Evolutionary conservation across 2,797 vertebrate species (phyloP), one percentile per base, ranked within the genome.

Genomic region (Anolis apletophallus): DNA sequence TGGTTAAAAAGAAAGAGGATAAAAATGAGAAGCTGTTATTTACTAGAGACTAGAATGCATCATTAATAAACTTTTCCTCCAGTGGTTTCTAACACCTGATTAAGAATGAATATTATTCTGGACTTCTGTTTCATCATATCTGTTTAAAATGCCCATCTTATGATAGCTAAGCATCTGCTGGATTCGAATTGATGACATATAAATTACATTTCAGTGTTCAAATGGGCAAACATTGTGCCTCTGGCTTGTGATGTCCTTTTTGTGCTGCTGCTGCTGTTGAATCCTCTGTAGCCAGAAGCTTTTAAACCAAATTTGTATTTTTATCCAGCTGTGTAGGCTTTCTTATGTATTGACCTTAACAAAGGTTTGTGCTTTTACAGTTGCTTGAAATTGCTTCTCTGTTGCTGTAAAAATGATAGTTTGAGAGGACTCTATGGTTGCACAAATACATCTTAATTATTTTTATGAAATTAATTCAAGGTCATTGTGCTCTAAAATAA

Each of bases 301-400:
- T 32, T 84, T 68, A 11, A 21, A 68, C 52, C 17, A 68, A 32
- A 46, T 72, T 19, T 69, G 29, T 16, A 50, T 61, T 61, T 36
- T 52, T 80, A 26, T 64, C 55, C 29, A 59, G 16, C 34, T 50
- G 55, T 16, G 26, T 64, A 26, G 36, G 21, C 40, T 11, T 34
- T 61, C n/a, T 64, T 64, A 64, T 29, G n/a, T 10, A 29, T 36
- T 86, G 40, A 80, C 55, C 46, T 19, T 80, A 52, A 73, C 72
- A 73, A 73, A 72, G 19, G 36, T 46, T 36, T 59, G 69, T 34
- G n/a, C n/a, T 61, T 80, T 52, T n/a, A 83, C 21, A 85, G 59
- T 26, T 86, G 64, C 50, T 23, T 85, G 52, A 69, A 61, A 78
- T 40, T 16, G 77, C 9, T 19, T 57, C 23, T 78, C 36, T 85